Evolutionary conservation across 2,797 vertebrate genomes (phyloP).

Genomic region (Poecilia velifera): DNA sequence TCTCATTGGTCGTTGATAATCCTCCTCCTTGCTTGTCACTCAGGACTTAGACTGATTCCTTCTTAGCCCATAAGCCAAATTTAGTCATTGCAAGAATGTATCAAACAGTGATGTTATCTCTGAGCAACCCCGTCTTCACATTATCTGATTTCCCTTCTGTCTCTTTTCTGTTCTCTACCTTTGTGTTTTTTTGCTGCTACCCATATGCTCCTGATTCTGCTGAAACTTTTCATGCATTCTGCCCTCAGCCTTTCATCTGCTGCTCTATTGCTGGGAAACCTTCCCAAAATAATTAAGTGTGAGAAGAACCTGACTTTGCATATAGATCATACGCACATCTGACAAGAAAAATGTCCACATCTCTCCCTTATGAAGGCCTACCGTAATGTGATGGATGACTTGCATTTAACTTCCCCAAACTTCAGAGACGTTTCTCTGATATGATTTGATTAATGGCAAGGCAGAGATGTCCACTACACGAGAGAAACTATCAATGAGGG

Average conservation of each 20-base stretch:
- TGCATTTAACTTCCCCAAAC: constrained; percentile 82
- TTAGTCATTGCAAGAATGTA: constrained; percentile 73
- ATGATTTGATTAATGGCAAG: constrained; percentile 81
- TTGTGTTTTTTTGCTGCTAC: constrained; percentile 16
- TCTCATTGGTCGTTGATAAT: constrained; percentile 69
- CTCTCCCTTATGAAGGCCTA: constrained; percentile 72
- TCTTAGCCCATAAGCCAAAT: constrained; percentile 73
- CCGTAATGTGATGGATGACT: constrained; percentile 79
- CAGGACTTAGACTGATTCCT: constrained; percentile 64
- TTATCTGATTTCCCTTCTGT: constrained; percentile 53
- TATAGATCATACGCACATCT: constrained; percentile 74
- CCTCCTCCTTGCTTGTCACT: constrained; percentile 46
- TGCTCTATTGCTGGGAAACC: constrained; percentile 39
- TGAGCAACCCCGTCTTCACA: constrained; percentile 58
- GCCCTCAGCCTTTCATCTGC: constrained; percentile 28
- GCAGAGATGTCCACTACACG: constrained; percentile 60
- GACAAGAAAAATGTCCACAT: constrained; percentile 79
- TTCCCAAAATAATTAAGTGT: constrained; percentile 77
- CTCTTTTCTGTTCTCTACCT: constrained; percentile 17
- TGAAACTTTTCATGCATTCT: constrained; percentile 18
- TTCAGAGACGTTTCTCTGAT: constrained; percentile 78
- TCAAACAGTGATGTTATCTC: constrained; percentile 70
- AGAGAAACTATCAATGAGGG: constrained; percentile 49
- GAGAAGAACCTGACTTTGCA: constrained; percentile 72
- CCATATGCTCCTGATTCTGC: constrained; percentile 14